Conservation (phyloP, 2,113 vertebrate genomes). For the Formicarius rufipectus region DNA sequence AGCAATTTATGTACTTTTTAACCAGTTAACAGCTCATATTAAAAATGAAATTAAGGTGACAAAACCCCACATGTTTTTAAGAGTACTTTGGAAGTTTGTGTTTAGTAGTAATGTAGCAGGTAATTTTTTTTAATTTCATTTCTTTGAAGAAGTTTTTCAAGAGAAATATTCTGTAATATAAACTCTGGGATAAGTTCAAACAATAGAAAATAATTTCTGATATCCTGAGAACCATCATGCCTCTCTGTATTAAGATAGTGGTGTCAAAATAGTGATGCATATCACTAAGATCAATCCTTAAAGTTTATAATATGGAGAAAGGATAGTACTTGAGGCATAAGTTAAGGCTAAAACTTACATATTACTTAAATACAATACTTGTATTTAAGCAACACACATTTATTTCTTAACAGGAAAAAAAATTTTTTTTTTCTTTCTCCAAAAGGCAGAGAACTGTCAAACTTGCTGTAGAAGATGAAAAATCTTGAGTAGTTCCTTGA, state of each 20-base stretch:
- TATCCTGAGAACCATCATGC: neutral
- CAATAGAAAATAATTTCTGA: neutral
- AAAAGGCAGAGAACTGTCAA: constrained; percentile 15
- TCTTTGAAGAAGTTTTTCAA: neutral
- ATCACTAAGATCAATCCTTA: neutral
- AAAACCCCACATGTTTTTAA: neutral
- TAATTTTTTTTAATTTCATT: neutral
- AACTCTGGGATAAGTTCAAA: neutral
- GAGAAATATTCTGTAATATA: neutral
- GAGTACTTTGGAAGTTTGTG: neutral
- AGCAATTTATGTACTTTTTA: neutral
- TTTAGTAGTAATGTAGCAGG: neutral
- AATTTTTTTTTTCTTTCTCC: too few species aligned
- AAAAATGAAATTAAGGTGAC: neutral
- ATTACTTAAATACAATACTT: neutral
- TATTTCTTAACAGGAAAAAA: neutral
- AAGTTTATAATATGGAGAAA: neutral
- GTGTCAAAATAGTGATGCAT: neutral
- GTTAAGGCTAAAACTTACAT: neutral
- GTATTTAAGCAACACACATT: neutral
- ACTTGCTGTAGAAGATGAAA: constrained; percentile 4
- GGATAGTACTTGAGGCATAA: neutral
- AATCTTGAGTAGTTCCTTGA: constrained; percentile 42
- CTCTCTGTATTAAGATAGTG: neutral
- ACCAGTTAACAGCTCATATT: neutral